Conservation (phyloP, 1,140 invertebrate species). For the Solen grandis region DNA sequence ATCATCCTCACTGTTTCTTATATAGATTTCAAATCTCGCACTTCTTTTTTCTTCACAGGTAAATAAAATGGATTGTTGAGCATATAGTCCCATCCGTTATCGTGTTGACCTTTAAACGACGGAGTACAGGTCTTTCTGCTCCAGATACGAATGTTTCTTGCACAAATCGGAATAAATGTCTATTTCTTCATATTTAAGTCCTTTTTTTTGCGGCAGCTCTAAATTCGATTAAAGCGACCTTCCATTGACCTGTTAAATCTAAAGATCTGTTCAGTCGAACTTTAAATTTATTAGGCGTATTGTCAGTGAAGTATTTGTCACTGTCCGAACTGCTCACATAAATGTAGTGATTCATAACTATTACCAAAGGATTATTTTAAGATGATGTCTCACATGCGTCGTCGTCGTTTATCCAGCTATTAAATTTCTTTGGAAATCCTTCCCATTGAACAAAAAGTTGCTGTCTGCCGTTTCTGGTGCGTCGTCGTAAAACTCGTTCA, state of each 20-base stretch:
- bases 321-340: not conserved
- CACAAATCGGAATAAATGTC: constrained; percentile 31
- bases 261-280: not conserved
- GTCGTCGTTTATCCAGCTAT: constrained; percentile 23
- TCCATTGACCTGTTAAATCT: not conserved
- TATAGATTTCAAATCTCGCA: constrained; percentile 28
- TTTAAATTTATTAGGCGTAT: constrained; percentile 25
- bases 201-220: constrained; percentile 1
- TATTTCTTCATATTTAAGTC: not conserved
- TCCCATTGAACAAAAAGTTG: constrained; percentile 24
- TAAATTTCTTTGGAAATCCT: constrained; percentile 33
- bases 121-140: not conserved
- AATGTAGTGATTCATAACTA: not conserved
- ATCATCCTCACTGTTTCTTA: constrained; percentile 16
- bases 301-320: constrained; percentile 19
- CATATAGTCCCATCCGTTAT: constrained; percentile 15
- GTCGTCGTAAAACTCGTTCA: constrained; percentile 19
- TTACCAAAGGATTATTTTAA: not conserved
- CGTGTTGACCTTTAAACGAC: constrained; percentile 11
- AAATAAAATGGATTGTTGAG: constrained; percentile 11
- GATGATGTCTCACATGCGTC: not conserved
- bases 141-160: constrained; percentile 22
- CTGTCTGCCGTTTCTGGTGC: constrained; percentile 14
- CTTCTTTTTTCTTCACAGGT: constrained; percentile 14
- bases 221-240: not conserved